Conservation (phyloP, 2,888 invertebrate species). For the Byasa hedistus region DNA sequence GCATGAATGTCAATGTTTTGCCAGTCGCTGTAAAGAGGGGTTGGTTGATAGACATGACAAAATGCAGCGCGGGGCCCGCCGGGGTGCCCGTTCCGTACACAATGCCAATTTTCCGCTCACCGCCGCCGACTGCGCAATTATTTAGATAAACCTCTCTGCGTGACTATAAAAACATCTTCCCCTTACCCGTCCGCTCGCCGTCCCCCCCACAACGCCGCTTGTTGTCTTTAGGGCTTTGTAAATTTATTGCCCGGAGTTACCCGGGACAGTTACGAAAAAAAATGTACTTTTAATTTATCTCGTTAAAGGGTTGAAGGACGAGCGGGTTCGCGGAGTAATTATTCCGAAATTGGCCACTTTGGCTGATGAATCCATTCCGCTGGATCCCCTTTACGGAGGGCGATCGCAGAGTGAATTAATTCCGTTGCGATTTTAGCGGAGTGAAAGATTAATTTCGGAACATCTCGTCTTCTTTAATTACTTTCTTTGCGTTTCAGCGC, state of each 20-base stretch:
- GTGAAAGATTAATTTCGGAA: conserved; percentile 72
- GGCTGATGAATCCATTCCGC: conserved; percentile 75
- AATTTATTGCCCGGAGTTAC: conserved; percentile 76
- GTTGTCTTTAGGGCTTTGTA: conserved; percentile 78
- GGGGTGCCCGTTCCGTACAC: conserved; percentile 45
- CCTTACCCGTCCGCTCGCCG: conserved; percentile 41
- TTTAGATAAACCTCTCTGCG: conserved; percentile 80
- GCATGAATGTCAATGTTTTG: conserved; percentile 33
- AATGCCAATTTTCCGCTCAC: conserved; percentile 78
- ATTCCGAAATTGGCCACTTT: conserved; percentile 79
- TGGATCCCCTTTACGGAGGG: conserved; percentile 62
- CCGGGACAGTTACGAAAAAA: conserved; percentile 73
- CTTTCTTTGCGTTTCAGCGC: not conserved
- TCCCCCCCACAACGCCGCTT: conserved; percentile 66
- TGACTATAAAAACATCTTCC: conserved; percentile 79
- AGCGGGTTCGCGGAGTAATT: conserved; percentile 77
- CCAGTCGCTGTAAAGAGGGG: conserved; percentile 34
- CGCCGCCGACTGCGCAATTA: conserved; percentile 79
- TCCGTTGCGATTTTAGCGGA: conserved; percentile 62
- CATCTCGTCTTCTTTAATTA: conserved; percentile 33
- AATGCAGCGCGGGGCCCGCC: conserved; percentile 36
- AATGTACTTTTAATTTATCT: conserved; percentile 81
- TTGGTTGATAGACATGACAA: conserved; percentile 36
- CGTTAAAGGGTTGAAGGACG: conserved; percentile 80
- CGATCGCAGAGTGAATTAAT: conserved; percentile 72